Evolutionary conservation across 2,888 invertebrate species (phyloP).

Genomic region (Mythimna loreyi): DNA sequence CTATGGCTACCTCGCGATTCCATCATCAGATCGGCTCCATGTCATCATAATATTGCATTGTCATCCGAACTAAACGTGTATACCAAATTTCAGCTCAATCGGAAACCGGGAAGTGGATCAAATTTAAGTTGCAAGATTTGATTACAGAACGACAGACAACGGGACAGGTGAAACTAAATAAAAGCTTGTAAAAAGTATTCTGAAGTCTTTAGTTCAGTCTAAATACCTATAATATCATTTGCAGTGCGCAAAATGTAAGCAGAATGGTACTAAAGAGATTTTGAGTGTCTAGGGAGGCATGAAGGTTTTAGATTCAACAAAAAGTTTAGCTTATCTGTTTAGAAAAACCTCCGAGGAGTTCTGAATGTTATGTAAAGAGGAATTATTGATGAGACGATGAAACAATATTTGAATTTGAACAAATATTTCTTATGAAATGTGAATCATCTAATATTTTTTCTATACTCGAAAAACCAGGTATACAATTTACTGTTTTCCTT

Average conservation of each 20-base stretch:
- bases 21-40: too few relatives aligned
- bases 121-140: too few relatives aligned
- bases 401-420: neutral
- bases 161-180: too few relatives aligned
- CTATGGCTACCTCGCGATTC: too few relatives aligned
- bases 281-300: conserved; percentile 10
- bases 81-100: too few relatives aligned
- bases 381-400: neutral
- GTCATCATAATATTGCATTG: too few relatives aligned
- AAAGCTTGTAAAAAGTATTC: conserved; percentile 48
- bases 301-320: conserved; percentile 14
- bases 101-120: too few relatives aligned
- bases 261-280: conserved; percentile 20
- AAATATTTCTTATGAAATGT: neutral
- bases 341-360: neutral
- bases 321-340: conserved; percentile 25
- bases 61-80: too few relatives aligned
- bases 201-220: conserved; percentile 12
- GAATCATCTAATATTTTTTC: neutral
- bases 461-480: neutral
- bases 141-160: too few relatives aligned
- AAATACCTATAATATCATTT: neutral
- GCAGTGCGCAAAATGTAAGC: conserved; percentile 22
- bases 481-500: too few relatives aligned
- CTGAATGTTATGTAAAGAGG: neutral